Evolutionary conservation across 2,888 invertebrate species (phyloP), one percentile per base, ranked within the genome.

Genomic region (Euplexia lucipara): DNA sequence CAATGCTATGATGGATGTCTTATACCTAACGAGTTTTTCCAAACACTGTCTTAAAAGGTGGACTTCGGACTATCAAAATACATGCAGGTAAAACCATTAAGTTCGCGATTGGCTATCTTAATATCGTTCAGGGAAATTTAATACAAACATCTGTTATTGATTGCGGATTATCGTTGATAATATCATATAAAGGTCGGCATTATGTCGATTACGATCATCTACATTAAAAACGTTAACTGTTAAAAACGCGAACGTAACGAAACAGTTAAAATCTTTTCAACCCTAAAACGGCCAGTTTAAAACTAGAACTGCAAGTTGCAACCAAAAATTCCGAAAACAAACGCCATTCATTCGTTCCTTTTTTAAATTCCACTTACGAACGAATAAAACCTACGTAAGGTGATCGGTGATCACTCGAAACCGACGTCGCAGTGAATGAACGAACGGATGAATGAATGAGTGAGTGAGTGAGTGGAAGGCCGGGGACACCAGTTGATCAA

Each of bases 401-500:
- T 89, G 92, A 93, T 92, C 92, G 89, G 89, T 86, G 93, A 93
- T 93, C 93, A 94, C 92, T 92, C 92, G 91, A 90, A 87, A 88
- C 89, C 91, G 92, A 88, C 91, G 88, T 86, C 88, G 81, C 84
- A 84, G 82, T 87, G 89, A 90, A 87, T 83, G 86, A 81, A 82
- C 75, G 81, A 79, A 86, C 88, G 91, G 90, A 86, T 89, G 91
- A 90, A 84, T 90, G 91, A 91, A 84, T 87, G 90, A 89, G 83
- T 88, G 90, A 88, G 84, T 85, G 90, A 89, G 82, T 86, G 87
- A 86, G 86, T 83, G 88, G 88, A 84, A 84, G 81, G 78, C 82
- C 78, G 70, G 91, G 91, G 91, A 92, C 95, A 94, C 94, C 92
- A 93, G 94, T 95, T 95, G 95, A 94, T 94, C 94, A 90, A 85